Base-by-base conservation (phyloP, 2,888 invertebrate species). In the Spisula subtruncata region DNA sequence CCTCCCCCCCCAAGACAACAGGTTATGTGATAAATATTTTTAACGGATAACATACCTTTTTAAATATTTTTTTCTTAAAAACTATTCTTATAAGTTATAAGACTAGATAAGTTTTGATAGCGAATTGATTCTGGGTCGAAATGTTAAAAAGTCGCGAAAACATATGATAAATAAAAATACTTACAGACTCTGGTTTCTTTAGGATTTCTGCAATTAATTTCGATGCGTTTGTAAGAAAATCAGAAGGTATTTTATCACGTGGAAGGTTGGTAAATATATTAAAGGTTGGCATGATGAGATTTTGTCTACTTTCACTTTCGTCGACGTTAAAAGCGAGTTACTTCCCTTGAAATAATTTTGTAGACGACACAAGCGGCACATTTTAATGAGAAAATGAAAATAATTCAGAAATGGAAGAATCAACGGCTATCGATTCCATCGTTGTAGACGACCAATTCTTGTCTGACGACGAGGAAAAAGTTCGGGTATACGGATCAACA, bases 401-500 rank as follows among this genome's bases (percentile, higher is more conserved):
- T n/a, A n/a, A 85, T 89, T 81, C 81, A 60, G 85, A 85, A 66
- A 90, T 90, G 92, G 88, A 88, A 48, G 87, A 85, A 29, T 16
- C 48, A 75, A 92, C 92, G 85, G 88, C 89, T 41, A 71, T 80
- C 35, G 92, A 91, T 85, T 79, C 90, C 18, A 90, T 93, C 54
- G 83, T 83, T 32, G 88, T 92, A 20, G 95, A 94, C 41, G 95
- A 95, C 60, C 93, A 92, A 25, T 93, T 93, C 89, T 90, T 91
- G 75, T 94, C 94, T 96, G 98, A 98, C 96, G 98, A 98, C 81
- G 98, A 98, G 95, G 98, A 98, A 96, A 98, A 98, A 87, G 98
- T 98, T 95, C 98, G 98, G 96, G 98, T 98, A 81, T 98, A 98
- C 96, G 98, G 98, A 84, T 95, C 96, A 10, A 95, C 94, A 83